phyloP scores from a whole-genome alignment of 1,140 invertebrate genomes.

The Bactericera cockerelli region DNA sequence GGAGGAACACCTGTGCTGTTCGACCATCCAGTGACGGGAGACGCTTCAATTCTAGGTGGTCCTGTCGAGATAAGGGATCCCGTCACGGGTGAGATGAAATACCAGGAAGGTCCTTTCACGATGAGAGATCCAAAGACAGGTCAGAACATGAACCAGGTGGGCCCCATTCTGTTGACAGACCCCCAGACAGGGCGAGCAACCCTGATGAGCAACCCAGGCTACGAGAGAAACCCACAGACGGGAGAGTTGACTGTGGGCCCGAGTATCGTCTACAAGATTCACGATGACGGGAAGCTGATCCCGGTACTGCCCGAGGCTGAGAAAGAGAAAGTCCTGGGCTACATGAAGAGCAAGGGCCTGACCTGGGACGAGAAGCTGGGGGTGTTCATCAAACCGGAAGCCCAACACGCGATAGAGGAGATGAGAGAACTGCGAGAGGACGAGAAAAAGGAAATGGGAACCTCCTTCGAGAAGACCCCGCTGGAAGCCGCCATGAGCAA shows the following conservation, averaged over 20 bases:
- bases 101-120: not conserved
- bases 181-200: not conserved
- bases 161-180: not conserved
- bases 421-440: not conserved
- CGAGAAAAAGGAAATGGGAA: not conserved
- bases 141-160: not conserved
- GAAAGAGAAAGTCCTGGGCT: not conserved
- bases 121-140: constrained; percentile 1
- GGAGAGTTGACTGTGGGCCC: not conserved
- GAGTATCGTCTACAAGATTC: not conserved
- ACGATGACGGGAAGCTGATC: not conserved
- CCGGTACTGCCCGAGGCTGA: not conserved
- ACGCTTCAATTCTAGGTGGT: not conserved
- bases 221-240: not conserved
- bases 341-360: not conserved
- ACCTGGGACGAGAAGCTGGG: not conserved
- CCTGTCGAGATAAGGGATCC: not conserved
- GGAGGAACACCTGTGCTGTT: not conserved
- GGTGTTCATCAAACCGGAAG: not conserved
- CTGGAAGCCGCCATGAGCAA: not conserved
- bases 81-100: not conserved
- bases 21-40: not conserved
- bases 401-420: too few species aligned
- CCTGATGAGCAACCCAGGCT: not conserved
- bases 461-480: not conserved